These are phyloP conservation scores for Zophobas morio DNA, from an alignment of 1,140 invertebrate genomes.

Conservation along the genomic window DNA sequence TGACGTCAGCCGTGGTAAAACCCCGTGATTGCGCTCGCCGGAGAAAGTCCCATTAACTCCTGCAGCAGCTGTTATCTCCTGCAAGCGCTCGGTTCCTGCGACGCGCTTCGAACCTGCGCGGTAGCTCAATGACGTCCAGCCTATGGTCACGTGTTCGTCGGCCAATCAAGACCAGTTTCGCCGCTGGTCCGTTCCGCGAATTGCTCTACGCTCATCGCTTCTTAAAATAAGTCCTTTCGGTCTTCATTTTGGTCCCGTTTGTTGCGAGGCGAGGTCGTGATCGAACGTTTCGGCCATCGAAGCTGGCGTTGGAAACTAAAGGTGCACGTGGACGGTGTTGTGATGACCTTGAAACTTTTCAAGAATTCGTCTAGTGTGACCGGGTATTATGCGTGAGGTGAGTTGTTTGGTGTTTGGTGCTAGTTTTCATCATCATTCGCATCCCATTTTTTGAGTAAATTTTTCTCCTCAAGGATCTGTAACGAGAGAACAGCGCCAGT, in stretches of 20 bases:
- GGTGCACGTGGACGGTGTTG: constrained; percentile 28
- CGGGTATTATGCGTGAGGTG: constrained; percentile 24
- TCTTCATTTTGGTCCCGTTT: constrained; percentile 41
- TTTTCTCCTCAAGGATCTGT: constrained; percentile 45
- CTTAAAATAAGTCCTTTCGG: constrained; percentile 55
- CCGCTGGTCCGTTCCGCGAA: constrained; percentile 49
- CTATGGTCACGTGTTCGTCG: constrained; percentile 45
- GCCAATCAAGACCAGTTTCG: constrained; percentile 49
- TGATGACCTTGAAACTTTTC: constrained; percentile 46
- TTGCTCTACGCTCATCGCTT: constrained; percentile 56
- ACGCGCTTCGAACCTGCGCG: constrained; percentile 43
- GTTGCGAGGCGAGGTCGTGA: constrained; percentile 37
- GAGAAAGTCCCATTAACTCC: constrained; percentile 20
- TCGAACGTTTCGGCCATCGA: not conserved
- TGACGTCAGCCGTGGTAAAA: constrained; percentile 48
- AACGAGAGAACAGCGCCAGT: constrained; percentile 46
- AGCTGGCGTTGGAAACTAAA: not conserved
- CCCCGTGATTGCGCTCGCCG: constrained; percentile 15
- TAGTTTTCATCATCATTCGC: constrained; percentile 7
- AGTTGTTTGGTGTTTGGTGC: constrained; percentile 9
- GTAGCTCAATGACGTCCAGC: constrained; percentile 30
- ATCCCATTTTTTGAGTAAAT: constrained; percentile 30
- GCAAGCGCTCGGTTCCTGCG: too few relatives aligned
- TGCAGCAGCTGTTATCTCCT: not conserved
- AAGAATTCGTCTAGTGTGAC: constrained; percentile 7